A percentile compares a stretch with the other conserved stretches of the same genome.
phyloP scores from a whole-genome alignment of 53 echinoderm and acorn worm genomes.

The Mesocentrotus franciscanus region DNA sequence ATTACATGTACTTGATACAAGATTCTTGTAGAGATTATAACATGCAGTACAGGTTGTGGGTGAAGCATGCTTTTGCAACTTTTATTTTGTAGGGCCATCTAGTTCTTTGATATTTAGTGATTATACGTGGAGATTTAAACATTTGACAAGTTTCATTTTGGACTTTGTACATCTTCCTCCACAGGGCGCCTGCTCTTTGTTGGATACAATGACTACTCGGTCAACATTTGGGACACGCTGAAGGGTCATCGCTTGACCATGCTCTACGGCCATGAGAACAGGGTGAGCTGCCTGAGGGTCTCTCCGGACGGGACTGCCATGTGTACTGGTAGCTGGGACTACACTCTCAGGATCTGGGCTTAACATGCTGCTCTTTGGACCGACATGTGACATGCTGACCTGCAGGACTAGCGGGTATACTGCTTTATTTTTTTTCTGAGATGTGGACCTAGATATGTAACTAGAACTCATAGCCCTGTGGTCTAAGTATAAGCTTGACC shows the following conservation, averaged over 20 bases:
- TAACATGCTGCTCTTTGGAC: slow-evolving; percentile 19
- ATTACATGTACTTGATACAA: neutral
- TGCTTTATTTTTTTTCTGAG: neutral
- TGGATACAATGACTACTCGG: slow-evolving; percentile 97
- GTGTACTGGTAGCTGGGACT: slow-evolving; percentile 99
- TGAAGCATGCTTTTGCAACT: neutral
- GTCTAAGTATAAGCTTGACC: neutral
- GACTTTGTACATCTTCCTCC: neutral
- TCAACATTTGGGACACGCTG: slow-evolving; percentile 99
- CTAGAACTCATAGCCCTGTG: neutral
- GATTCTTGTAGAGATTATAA: too few species aligned
- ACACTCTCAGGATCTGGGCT: slow-evolving; percentile 96
- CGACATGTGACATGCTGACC: neutral
- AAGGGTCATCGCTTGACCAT: slow-evolving; percentile 93
- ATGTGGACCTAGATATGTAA: neutral
- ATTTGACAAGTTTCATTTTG: neutral
- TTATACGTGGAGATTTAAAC: neutral
- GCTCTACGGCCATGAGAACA: slow-evolving; percentile 97
- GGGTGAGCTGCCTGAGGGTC: slow-evolving; percentile 93
- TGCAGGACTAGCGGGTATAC: neutral
- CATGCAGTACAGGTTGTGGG: too few species aligned
- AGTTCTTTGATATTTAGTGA: neutral
- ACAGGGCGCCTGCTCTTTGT: slow-evolving; percentile 94
- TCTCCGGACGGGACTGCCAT: slow-evolving; percentile 97
- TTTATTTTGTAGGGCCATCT: neutral